A percentile compares a stretch with the other conserved stretches of the same genome.
Evolutionary conservation across 1,140 invertebrate species (phyloP).

Genomic region (Maconellicoccus hirsutus): DNA sequence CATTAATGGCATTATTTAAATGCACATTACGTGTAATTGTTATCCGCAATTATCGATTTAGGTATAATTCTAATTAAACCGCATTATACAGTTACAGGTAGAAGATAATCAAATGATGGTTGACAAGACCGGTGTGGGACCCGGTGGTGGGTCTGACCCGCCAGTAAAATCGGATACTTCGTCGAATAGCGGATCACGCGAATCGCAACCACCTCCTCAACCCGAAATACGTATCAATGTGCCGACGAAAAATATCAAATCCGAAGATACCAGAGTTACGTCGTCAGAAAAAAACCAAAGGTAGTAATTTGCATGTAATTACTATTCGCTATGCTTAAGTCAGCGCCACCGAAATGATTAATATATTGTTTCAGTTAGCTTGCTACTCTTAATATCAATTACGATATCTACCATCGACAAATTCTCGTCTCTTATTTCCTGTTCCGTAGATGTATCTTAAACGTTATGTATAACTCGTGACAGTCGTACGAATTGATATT

Average conservation of each 20-base stretch:
- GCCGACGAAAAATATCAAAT: background rate
- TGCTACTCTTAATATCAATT: too few relatives aligned
- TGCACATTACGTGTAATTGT: background rate
- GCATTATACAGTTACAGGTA: background rate
- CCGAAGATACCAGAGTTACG: background rate
- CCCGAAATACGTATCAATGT: background rate
- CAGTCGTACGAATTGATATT: too few relatives aligned
- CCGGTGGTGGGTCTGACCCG: constrained; percentile 14
- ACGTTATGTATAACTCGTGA: too few relatives aligned
- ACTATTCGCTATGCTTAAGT: too few relatives aligned
- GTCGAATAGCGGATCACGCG: background rate
- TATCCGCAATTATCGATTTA: background rate
- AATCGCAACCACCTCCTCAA: background rate
- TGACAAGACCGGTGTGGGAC: constrained; percentile 19
- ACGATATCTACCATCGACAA: too few relatives aligned
- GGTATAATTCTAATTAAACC: background rate
- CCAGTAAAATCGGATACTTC: background rate
- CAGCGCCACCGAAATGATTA: too few relatives aligned
- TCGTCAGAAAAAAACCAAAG: constrained; percentile 1
- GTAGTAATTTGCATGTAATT: background rate
- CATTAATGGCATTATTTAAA: background rate
- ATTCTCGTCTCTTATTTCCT: too few relatives aligned
- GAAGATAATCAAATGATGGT: constrained; percentile 20
- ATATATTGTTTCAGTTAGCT: too few relatives aligned
- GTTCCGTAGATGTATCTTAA: too few relatives aligned